Evolutionary conservation across 2,888 invertebrate species (phyloP).

Genomic region (Nephrotoma guestfalica): DNA sequence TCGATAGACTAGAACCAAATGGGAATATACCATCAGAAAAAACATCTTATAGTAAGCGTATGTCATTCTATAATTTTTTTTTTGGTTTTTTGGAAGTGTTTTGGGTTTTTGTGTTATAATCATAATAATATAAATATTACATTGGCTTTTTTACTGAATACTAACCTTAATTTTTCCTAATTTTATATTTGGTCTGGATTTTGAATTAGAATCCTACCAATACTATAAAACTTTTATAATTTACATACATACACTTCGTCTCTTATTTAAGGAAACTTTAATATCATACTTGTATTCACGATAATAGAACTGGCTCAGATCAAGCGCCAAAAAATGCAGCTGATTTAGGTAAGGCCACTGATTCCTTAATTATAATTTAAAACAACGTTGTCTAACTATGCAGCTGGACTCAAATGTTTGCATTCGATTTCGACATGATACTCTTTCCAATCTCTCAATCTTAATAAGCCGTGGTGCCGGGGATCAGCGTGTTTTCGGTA

Average conservation of each 20-base stretch:
- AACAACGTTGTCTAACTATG: no score
- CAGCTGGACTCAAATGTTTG: no score
- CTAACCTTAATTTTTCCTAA: background rate
- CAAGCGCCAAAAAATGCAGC: no score
- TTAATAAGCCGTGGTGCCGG: no score
- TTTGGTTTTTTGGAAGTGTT: slow-evolving; percentile 13
- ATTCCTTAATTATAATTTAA: no score
- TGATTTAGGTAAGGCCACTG: no score
- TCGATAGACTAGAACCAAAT: slow-evolving; percentile 84
- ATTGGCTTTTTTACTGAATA: background rate
- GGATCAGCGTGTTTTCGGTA: no score
- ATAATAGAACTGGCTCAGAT: no score
- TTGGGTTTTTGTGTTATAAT: background rate
- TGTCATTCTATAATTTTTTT: slow-evolving; percentile 12
- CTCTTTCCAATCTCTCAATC: no score
- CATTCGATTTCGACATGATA: no score
- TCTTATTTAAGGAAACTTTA: no score
- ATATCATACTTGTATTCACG: no score
- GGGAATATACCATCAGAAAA: slow-evolving; percentile 85
- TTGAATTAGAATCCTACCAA: background rate
- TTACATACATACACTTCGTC: background rate
- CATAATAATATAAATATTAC: background rate
- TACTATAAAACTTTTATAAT: background rate
- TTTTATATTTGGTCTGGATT: background rate
- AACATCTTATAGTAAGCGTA: slow-evolving; percentile 42